Conservation (phyloP, 2,113 vertebrate species). For the Canis aureus region DNA sequence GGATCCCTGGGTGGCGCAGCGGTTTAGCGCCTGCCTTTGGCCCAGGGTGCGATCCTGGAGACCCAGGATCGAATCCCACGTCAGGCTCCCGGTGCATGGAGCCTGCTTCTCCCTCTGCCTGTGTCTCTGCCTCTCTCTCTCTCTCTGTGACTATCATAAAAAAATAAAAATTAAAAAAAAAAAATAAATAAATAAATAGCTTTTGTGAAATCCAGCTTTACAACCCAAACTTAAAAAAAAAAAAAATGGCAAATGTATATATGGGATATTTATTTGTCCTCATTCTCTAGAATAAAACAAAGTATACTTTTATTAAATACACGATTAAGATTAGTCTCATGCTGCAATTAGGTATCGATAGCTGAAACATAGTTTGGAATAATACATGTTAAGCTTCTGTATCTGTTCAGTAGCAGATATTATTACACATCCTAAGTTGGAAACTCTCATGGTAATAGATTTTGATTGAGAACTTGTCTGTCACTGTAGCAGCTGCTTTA, state of each 20-base stretch:
- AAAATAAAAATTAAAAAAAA: too few species aligned
- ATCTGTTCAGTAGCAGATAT: constrained; percentile 73
- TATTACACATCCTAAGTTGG: constrained; percentile 63
- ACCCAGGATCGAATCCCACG: too few species aligned
- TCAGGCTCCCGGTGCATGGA: too few species aligned
- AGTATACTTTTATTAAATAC: background rate
- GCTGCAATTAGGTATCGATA: constrained; percentile 43
- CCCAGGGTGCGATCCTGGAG: too few species aligned
- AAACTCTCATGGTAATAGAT: constrained; percentile 76
- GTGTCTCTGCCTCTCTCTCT: too few species aligned
- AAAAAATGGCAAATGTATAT: background rate
- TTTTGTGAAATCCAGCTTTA: background rate
- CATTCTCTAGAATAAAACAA: constrained; percentile 41
- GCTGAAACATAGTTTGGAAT: constrained; percentile 52
- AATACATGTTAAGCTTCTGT: constrained; percentile 49
- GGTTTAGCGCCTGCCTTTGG: too few species aligned
- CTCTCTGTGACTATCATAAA: too few species aligned
- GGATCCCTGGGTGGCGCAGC: too few species aligned
- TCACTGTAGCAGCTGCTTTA: constrained; percentile 82
- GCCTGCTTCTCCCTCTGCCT: too few species aligned
- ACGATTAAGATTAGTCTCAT: background rate
- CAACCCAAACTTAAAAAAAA: constrained; percentile 44
- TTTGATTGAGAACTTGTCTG: constrained; percentile 80
- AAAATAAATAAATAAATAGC: too few species aligned
- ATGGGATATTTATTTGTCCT: background rate